Percentiles rank a stretch among this genome's conserved stretches.
Conservation (phyloP, 2,888 invertebrate genomes). For the Cantharis lateralis region DNA sequence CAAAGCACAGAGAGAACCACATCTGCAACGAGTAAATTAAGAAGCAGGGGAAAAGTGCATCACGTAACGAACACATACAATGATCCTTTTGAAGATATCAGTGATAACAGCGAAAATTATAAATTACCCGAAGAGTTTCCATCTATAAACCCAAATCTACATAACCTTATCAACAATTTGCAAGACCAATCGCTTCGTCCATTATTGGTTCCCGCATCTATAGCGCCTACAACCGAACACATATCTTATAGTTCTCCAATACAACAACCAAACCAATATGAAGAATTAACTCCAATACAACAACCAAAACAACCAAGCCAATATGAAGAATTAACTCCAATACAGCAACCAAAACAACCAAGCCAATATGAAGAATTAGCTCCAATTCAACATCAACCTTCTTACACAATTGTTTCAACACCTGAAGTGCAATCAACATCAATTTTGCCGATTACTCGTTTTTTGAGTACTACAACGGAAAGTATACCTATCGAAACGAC, state of each 20-base stretch:
- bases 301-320: slow-evolving; percentile 39
- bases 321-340: not conserved
- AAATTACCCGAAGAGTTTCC: slow-evolving; percentile 63
- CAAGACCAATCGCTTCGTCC: slow-evolving; percentile 58
- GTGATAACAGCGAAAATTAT: slow-evolving; percentile 43
- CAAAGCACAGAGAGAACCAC: not conserved
- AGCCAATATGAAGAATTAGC: not conserved
- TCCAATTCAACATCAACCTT: not conserved
- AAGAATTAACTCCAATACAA: slow-evolving; percentile 19
- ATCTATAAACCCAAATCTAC: slow-evolving; percentile 62
- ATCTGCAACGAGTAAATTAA: not conserved
- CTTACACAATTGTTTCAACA: not conserved
- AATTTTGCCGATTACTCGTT: slow-evolving; percentile 12
- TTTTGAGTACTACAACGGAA: slow-evolving; percentile 26
- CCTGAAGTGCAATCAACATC: not conserved
- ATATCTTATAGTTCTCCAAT: not conserved
- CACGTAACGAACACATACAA: slow-evolving; percentile 12
- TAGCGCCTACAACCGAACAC: slow-evolving; percentile 44
- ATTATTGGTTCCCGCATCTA: slow-evolving; percentile 47
- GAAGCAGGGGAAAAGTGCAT: slow-evolving; percentile 15
- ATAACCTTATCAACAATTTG: slow-evolving; percentile 65
- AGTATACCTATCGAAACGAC: slow-evolving; percentile 29
- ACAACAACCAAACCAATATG: slow-evolving; percentile 40
- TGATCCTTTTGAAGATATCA: slow-evolving; percentile 3
- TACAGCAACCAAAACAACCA: slow-evolving; percentile 41